Evolutionary conservation across 2,113 vertebrate species (phyloP).

Genomic region (Campylomormyrus numenius): DNA sequence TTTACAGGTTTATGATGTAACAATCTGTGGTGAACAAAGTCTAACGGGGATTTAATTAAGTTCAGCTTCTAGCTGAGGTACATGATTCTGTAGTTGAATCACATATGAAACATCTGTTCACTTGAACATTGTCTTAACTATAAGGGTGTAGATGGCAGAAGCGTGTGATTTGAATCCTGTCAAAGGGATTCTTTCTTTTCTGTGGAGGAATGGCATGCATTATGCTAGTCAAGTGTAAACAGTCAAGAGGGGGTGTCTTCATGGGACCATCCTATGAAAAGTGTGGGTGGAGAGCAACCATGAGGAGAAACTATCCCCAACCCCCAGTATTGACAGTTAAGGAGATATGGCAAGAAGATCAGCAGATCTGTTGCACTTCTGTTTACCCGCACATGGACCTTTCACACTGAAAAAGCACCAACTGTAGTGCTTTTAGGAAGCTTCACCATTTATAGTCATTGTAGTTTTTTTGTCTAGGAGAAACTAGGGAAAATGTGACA

Average conservation of each 20-base stretch:
- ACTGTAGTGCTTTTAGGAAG: background rate
- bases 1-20: background rate
- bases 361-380: background rate
- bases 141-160: background rate
- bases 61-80: background rate
- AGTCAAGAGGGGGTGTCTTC: background rate
- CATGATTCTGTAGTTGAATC: background rate
- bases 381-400: background rate
- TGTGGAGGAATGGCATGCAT: background rate
- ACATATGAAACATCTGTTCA: background rate
- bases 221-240: background rate
- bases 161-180: background rate
- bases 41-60: constrained; percentile 7
- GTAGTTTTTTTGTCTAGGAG: background rate
- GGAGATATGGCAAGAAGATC: background rate
- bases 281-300: background rate
- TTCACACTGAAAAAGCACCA: background rate
- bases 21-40: background rate
- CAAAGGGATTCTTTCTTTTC: background rate
- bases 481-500: background rate
- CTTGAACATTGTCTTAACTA: background rate
- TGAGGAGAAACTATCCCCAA: background rate
- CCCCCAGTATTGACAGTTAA: background rate
- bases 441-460: background rate
- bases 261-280: background rate